Conservation (phyloP, 2,888 invertebrate genomes). For the Apamea epomidion region DNA sequence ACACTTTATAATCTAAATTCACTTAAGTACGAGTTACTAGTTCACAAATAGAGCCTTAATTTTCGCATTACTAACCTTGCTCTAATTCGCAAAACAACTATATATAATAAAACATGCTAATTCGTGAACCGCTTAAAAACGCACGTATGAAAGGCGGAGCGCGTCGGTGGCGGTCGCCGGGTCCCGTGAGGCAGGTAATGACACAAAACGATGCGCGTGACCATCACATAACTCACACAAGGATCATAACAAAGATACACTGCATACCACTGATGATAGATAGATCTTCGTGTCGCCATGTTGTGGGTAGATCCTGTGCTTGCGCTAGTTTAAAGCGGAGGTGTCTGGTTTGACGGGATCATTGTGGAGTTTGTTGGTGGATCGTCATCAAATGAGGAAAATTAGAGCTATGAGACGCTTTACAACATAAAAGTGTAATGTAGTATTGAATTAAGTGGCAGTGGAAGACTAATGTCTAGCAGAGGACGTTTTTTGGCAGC, state of each 20-base stretch:
- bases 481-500: not conserved
- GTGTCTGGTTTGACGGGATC: not conserved
- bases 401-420: not conserved
- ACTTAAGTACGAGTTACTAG: not conserved
- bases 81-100: constrained; percentile 40
- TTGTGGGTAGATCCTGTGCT: constrained; percentile 29
- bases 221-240: constrained; percentile 77
- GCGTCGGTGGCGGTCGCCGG: constrained; percentile 74
- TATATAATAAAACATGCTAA: constrained; percentile 36
- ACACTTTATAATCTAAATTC: not conserved
- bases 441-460: not conserved
- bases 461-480: not conserved
- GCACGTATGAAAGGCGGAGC: constrained; percentile 70
- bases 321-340: constrained; percentile 21
- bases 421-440: not conserved
- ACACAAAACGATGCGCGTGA: constrained; percentile 81
- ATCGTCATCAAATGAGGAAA: not conserved
- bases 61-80: constrained; percentile 16
- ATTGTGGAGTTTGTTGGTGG: not conserved
- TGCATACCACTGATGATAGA: constrained; percentile 66
- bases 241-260: constrained; percentile 78
- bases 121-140: constrained; percentile 65
- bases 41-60: not conserved
- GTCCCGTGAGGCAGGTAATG: constrained; percentile 82
- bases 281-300: constrained; percentile 48